phyloP scores from a whole-genome alignment of 2,888 invertebrate genomes.

The Erynnis tages region DNA sequence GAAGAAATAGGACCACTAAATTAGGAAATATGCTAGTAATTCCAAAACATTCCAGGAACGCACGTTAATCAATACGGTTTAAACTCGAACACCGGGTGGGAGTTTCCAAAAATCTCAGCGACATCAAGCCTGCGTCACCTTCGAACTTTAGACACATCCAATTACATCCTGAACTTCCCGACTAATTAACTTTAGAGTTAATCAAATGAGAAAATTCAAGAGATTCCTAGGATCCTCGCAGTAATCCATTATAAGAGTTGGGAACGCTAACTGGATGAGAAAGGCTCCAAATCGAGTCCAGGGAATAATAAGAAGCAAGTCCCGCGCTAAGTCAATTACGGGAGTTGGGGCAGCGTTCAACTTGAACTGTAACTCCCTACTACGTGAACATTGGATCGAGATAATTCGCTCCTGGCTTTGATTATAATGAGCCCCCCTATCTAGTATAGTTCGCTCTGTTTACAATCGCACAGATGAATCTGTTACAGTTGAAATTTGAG shows the following conservation, averaged over 20 bases:
- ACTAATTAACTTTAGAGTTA: slow-evolving; percentile 24
- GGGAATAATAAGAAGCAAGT: slow-evolving; percentile 42
- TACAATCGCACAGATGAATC: too few relatives aligned
- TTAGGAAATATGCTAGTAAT: too few relatives aligned
- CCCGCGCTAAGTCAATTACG: slow-evolving; percentile 42
- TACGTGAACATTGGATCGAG: slow-evolving; percentile 28
- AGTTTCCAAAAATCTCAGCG: neutral
- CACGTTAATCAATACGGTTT: too few relatives aligned
- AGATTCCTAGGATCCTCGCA: slow-evolving; percentile 17
- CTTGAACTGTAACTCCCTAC: slow-evolving; percentile 32
- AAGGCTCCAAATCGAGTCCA: slow-evolving; percentile 33
- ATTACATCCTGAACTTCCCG: slow-evolving; percentile 18
- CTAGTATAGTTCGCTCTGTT: too few relatives aligned
- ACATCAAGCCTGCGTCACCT: slow-evolving; percentile 8
- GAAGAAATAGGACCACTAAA: too few relatives aligned
- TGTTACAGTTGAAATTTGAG: too few relatives aligned
- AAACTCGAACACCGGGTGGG: neutral
- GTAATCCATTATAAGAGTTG: slow-evolving; percentile 26
- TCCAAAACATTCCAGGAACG: slow-evolving; percentile 25
- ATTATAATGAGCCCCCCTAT: slow-evolving; percentile 3
- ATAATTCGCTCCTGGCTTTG: slow-evolving; percentile 13
- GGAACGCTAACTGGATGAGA: slow-evolving; percentile 31
- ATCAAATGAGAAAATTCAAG: slow-evolving; percentile 28
- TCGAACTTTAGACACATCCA: slow-evolving; percentile 26
- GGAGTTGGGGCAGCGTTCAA: slow-evolving; percentile 36